These are phyloP conservation scores for Crotalus horridus DNA, from an alignment of 2,113 vertebrate species.

Conservation along the genomic window DNA sequence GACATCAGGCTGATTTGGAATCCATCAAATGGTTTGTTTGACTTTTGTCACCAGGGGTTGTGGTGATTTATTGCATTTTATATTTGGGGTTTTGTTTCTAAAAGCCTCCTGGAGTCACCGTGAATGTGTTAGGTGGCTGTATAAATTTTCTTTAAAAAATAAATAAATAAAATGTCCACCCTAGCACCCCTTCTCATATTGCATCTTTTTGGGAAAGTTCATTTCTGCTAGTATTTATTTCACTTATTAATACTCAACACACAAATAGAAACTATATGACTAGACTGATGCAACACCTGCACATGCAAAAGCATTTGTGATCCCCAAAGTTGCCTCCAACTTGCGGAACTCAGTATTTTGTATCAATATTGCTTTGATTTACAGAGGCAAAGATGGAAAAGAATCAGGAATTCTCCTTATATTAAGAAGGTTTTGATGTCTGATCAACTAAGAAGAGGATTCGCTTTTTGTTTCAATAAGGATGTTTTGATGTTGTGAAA, in stretches of 20 bases:
- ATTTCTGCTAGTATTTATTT: slow-evolving; percentile 7
- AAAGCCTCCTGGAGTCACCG: too few species aligned
- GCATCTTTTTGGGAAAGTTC: neutral
- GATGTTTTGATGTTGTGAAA: neutral
- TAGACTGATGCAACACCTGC: neutral
- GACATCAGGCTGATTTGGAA: too few species aligned
- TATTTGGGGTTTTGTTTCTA: too few species aligned
- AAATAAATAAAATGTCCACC: too few species aligned
- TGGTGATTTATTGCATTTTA: too few species aligned
- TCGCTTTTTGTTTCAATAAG: neutral
- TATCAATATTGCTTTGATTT: neutral
- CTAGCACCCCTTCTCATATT: neutral
- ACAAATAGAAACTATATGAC: neutral
- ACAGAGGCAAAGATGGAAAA: neutral
- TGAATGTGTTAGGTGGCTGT: too few species aligned
- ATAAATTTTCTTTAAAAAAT: too few species aligned
- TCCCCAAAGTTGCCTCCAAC: neutral
- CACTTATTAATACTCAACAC: neutral
- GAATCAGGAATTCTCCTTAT: neutral
- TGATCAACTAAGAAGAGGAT: neutral
- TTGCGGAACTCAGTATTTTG: neutral
- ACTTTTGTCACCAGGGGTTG: too few species aligned
- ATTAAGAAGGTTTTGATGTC: neutral
- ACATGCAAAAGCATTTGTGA: neutral
- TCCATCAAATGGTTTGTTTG: too few species aligned